Conservation (phyloP, 2,888 invertebrate genomes). For the Drosophila prolongata region DNA sequence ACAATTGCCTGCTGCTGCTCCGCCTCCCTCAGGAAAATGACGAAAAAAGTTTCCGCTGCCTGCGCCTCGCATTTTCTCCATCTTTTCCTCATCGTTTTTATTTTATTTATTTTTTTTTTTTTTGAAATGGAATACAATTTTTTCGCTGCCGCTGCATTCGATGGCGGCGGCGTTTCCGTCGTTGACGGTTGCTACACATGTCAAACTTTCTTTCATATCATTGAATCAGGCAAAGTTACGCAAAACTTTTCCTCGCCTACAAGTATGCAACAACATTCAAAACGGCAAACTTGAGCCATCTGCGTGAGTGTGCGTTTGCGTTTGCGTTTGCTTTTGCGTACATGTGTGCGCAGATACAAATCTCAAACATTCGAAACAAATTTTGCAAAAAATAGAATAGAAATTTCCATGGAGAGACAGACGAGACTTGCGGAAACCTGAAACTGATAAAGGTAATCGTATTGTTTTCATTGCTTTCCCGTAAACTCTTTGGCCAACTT, state of each 20-base stretch:
- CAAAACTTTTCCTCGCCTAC: conserved; percentile 50
- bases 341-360: conserved; percentile 28
- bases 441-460: conserved; percentile 38
- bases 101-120: not conserved
- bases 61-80: conserved; percentile 24
- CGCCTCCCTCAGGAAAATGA: conserved; percentile 23
- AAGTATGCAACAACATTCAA: conserved; percentile 44
- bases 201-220: conserved; percentile 57
- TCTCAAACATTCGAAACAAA: conserved; percentile 45
- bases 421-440: conserved; percentile 12
- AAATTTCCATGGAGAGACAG: conserved; percentile 13
- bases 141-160: conserved; percentile 24
- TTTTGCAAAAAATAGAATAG: conserved; percentile 36
- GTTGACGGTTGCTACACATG: conserved; percentile 47
- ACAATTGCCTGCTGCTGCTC: conserved; percentile 55
- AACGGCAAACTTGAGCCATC: conserved; percentile 22
- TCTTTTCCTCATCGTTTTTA: not conserved
- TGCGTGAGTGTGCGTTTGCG: not conserved
- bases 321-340: not conserved
- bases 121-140: conserved; percentile 35
- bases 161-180: conserved; percentile 12
- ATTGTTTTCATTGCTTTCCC: conserved; percentile 38
- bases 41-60: conserved; percentile 46
- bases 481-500: conserved; percentile 30
- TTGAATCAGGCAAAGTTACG: conserved; percentile 55